These are phyloP conservation scores for Fragum fragum DNA, from an alignment of 2,888 invertebrate genomes.

Conservation along the genomic window DNA sequence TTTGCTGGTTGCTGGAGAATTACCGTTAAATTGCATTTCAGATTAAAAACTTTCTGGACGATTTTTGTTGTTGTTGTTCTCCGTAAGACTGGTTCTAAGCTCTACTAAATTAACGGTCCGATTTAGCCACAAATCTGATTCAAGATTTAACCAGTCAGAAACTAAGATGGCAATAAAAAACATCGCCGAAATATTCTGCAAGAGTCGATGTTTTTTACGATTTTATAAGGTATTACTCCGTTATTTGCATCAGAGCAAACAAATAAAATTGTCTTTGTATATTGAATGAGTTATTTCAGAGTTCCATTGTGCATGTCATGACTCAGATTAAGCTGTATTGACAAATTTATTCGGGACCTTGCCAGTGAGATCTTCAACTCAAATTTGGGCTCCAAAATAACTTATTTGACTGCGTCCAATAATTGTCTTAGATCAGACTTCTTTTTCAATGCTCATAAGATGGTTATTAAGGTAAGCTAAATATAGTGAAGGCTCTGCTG, in stretches of 20 bases:
- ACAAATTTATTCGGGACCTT: no score
- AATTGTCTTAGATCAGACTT: no score
- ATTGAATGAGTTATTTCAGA: background rate
- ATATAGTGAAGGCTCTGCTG: no score
- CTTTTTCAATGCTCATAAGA: no score
- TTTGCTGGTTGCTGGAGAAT: background rate
- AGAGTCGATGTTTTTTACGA: background rate
- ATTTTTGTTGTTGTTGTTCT: background rate
- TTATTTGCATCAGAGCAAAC: no score
- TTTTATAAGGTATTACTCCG: background rate
- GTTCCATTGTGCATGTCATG: background rate
- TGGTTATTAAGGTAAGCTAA: no score
- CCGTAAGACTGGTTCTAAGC: background rate
- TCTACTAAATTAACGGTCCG: no score
- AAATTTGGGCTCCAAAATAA: no score
- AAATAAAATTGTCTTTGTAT: background rate
- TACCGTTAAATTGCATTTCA: background rate
- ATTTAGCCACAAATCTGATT: no score
- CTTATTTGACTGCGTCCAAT: no score
- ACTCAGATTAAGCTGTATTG: background rate
- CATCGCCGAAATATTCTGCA: conserved; percentile 30
- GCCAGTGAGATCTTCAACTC: no score
- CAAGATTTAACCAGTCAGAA: conserved; percentile 18
- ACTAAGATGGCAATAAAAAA: conserved; percentile 50
- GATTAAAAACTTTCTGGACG: background rate